Evolutionary conservation across 2,113 vertebrate genomes (phyloP).

Genomic region (Scopus umbretta): DNA sequence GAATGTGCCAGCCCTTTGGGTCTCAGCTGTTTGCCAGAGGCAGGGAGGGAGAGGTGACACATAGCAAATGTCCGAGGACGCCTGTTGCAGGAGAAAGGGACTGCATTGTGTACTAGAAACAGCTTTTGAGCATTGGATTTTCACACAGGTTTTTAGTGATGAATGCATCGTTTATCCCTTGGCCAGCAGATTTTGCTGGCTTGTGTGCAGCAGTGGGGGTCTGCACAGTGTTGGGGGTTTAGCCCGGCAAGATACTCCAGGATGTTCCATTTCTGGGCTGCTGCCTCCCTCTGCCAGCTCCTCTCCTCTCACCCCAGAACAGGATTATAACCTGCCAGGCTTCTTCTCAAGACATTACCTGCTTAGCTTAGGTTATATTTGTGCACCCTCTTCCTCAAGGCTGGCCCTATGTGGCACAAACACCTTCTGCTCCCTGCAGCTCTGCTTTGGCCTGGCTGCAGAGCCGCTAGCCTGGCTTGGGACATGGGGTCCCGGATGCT

Average conservation of each 20-base stretch:
- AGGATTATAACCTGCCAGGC: background rate
- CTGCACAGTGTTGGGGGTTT: background rate
- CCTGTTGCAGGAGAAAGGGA: background rate
- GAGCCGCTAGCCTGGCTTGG: background rate
- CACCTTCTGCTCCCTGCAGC: background rate
- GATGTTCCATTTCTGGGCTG: background rate
- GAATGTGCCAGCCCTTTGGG: background rate
- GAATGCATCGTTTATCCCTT: background rate
- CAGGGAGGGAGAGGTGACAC: background rate
- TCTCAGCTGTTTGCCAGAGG: background rate
- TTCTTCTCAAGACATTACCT: background rate
- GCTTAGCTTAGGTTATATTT: background rate
- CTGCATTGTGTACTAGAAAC: background rate
- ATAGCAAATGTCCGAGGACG: fast-evolving
- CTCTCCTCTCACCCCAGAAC: background rate
- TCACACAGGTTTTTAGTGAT: background rate
- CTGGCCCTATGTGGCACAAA: background rate
- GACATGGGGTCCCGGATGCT: fast-evolving
- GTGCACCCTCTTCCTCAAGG: background rate
- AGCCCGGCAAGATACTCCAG: background rate
- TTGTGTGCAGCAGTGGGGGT: background rate
- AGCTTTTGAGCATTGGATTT: background rate
- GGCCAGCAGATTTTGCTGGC: background rate
- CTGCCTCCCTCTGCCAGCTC: background rate
- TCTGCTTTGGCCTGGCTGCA: background rate